Evolutionary conservation across 2,113 vertebrate genomes (phyloP).

Genomic region (Mus pahari): DNA sequence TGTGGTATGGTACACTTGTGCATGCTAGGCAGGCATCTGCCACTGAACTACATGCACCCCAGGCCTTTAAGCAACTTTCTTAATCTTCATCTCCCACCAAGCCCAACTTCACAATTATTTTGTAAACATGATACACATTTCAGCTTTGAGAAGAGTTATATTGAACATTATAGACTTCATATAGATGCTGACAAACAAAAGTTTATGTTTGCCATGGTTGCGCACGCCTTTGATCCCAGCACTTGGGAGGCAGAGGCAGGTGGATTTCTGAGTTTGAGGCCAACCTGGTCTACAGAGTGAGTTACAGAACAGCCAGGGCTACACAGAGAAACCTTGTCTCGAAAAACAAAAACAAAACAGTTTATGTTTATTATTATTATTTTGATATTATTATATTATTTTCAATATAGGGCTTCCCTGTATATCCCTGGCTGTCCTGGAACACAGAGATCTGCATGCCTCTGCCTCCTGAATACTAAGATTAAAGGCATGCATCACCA

Average conservation of each 20-base stretch:
- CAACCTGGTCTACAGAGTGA: too few species aligned
- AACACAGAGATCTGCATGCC: background rate
- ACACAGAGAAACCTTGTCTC: too few species aligned
- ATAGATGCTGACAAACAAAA: background rate
- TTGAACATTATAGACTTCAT: background rate
- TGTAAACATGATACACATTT: constrained; percentile 29
- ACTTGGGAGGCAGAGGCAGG: too few species aligned
- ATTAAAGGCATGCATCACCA: background rate
- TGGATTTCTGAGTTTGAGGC: too few species aligned
- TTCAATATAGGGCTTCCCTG: background rate
- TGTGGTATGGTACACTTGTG: too few species aligned
- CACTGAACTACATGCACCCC: background rate
- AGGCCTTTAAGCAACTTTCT: constrained; percentile 28
- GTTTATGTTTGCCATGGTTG: background rate
- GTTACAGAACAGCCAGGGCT: too few species aligned
- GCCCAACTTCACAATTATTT: constrained; percentile 33
- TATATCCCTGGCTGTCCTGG: background rate
- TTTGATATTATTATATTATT: background rate
- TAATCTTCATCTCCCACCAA: background rate
- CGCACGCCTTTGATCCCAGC: too few species aligned
- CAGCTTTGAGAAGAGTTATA: constrained; percentile 28
- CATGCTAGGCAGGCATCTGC: background rate
- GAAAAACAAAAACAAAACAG: too few species aligned
- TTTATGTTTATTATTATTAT: background rate
- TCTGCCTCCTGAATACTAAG: background rate